These are phyloP conservation scores for Cassiopea andromeda DNA, from an alignment of 30 jellyfish, hydroid and myxozoan genomes.

Conservation along the genomic window DNA sequence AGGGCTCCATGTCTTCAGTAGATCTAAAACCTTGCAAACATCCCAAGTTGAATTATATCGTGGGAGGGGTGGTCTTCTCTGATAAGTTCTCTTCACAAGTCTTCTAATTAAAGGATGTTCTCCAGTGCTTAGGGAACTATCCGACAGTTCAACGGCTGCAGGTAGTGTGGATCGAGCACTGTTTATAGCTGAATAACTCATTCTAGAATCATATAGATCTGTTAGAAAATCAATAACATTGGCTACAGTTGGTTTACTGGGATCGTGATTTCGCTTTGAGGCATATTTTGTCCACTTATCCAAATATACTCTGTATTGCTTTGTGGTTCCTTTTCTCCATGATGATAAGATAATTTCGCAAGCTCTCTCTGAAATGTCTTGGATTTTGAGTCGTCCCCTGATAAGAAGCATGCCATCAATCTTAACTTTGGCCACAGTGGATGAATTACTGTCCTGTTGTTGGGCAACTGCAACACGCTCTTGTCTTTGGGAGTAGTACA, in stretches of 20 bases:
- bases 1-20: too few relatives aligned
- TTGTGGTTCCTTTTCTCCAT: not conserved
- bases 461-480: not conserved
- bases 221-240: not conserved
- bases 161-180: too few relatives aligned
- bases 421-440: not conserved
- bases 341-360: not conserved
- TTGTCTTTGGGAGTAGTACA: not conserved
- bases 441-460: not conserved
- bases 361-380: not conserved
- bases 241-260: not conserved
- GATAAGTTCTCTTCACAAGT: too few relatives aligned
- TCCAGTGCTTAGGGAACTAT: too few relatives aligned
- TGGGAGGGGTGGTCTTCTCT: too few relatives aligned
- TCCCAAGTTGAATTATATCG: too few relatives aligned
- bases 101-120: too few relatives aligned
- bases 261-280: not conserved
- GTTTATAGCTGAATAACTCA: too few relatives aligned
- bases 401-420: not conserved
- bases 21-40: too few relatives aligned
- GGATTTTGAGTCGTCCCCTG: not conserved
- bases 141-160: too few relatives aligned
- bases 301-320: not conserved
- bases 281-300: not conserved
- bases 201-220: not conserved